Evolutionary conservation across 2,888 invertebrate species (phyloP), one percentile per base, ranked within the genome.

Genomic region (Homarus gammarus): DNA sequence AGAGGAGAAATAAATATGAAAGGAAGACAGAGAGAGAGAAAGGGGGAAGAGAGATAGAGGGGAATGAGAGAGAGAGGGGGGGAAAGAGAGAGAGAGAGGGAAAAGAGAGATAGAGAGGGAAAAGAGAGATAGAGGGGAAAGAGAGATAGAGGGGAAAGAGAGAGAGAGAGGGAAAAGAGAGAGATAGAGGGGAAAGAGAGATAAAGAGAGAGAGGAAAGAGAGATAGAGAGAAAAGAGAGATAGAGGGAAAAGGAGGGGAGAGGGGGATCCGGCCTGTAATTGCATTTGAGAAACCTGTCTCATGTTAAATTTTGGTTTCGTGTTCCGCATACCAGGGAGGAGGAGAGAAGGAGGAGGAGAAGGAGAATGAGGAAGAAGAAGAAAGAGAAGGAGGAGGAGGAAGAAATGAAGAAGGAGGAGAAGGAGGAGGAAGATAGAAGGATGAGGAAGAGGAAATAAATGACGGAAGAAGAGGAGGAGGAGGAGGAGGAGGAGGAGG

Each of bases 221-320:
- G 73, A 38, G 73, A 33, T 15, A 72, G 72, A 22, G 18, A 68
- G 68, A n/a, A 10, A 22, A 27, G 33, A 33, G 33, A 33, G 68
- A n/a, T 27, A 15, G 68, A 68, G 68, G 33, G 68, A 68, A n/a
- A n/a, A n/a, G 68, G 40, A n/a, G 51, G 77, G 31, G 31, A 51
- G 56, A 22, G 51, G 56, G 77, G 51, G 51, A 51, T 51, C 8
- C 61, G 18, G 79, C 36, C 36, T n/a, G 79, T 79, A 79, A 79
- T 79, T 79, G 79, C 79, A 79, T 79, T 79, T 61, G 79, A 61
- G 79, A 61, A 79, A 79, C 61, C 61, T 61, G 79, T 61, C 79
- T 79, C 56, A 79, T 79, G 38, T 79, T 79, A 79, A 61, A 79
- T 79, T 79, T 61, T 79, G 61, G 56, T 38, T 56, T 61, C 61